phyloP scores from a whole-genome alignment of 2,888 invertebrate species.

The Tiliacea aurago region DNA sequence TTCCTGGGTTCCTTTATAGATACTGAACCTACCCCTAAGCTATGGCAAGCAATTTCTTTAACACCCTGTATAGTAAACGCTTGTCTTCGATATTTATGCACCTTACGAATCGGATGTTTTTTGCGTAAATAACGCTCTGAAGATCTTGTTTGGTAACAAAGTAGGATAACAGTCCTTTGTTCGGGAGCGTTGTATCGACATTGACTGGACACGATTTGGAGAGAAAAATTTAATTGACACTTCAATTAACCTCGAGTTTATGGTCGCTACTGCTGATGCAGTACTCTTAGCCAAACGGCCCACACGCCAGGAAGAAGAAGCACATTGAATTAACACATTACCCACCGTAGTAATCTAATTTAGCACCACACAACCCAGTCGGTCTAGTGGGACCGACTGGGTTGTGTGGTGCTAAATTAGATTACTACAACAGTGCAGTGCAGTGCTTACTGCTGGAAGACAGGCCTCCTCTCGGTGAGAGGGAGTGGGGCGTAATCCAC shows the following conservation, averaged over 20 bases:
- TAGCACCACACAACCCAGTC: neutral
- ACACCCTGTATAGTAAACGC: too few relatives aligned
- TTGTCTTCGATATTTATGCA: slow-evolving; percentile 5
- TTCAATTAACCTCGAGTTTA: neutral
- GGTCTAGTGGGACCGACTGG: too few relatives aligned
- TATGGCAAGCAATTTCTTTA: too few relatives aligned
- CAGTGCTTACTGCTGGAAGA: too few relatives aligned
- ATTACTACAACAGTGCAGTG: too few relatives aligned
- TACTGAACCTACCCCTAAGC: too few relatives aligned
- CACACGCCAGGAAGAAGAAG: too few relatives aligned
- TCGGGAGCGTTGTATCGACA: neutral
- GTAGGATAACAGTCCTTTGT: slow-evolving; percentile 39
- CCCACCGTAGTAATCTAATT: neutral
- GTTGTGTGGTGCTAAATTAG: neutral
- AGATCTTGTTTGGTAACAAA: slow-evolving; percentile 48
- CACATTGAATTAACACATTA: neutral
- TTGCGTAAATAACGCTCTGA: slow-evolving; percentile 37
- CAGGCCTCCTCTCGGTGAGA: too few relatives aligned
- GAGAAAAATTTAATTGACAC: neutral
- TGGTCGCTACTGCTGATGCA: neutral
- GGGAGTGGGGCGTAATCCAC: too few relatives aligned
- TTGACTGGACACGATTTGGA: slow-evolving; percentile 15
- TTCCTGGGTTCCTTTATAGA: too few relatives aligned
- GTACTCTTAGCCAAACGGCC: neutral
- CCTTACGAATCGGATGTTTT: slow-evolving; percentile 42